Evolutionary conservation across 2,888 invertebrate species (phyloP), one percentile per base, ranked within the genome.

Genomic region (Pollenia griseotomentosa): DNA sequence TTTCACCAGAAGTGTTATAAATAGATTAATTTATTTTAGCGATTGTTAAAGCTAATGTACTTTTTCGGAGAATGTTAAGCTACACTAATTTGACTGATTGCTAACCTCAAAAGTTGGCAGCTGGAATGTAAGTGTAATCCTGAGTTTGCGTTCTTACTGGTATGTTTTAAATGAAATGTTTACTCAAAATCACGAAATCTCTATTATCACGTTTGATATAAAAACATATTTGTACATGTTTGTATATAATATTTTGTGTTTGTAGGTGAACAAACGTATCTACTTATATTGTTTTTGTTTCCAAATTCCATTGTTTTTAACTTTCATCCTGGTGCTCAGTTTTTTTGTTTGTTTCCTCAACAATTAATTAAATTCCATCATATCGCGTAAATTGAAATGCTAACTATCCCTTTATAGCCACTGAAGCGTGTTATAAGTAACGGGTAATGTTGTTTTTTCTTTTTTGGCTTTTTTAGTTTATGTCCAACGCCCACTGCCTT

Each of bases 361-460:
- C 78, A 82, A 86, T 86, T 86, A 86, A 86, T 86, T 82, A 86
- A 86, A 86, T 86, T 82, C 73, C 82, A 82, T 68, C 78, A 86
- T 86, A 78, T 83, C 82, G 86, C 73, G 73, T 74, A 86, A 86
- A 86, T 86, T 86, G 78, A 83, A 86, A 86, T 86, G 82, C 82
- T 82, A 82, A 86, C 73, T 86, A 84, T 78, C 82, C 77, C 68
- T 82, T 82, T 81, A 53, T 66, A 71, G 63, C 71, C 81, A 71
- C 71, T 81, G 77, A 77, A 84, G 83, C 83, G 73, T 84, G 83
- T 79, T 74, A 74, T 73, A 73, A 73, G 73, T 84, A 66, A 68
- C 73, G 66, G 79, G 59, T 44, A 61, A 51, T 70, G 71, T 65
- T 78, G 46, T 19, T 44, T 11, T 5, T 2, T 53, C 65, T 16